Conservation (phyloP, 2,113 vertebrate genomes). For the Accipiter cooperii region DNA sequence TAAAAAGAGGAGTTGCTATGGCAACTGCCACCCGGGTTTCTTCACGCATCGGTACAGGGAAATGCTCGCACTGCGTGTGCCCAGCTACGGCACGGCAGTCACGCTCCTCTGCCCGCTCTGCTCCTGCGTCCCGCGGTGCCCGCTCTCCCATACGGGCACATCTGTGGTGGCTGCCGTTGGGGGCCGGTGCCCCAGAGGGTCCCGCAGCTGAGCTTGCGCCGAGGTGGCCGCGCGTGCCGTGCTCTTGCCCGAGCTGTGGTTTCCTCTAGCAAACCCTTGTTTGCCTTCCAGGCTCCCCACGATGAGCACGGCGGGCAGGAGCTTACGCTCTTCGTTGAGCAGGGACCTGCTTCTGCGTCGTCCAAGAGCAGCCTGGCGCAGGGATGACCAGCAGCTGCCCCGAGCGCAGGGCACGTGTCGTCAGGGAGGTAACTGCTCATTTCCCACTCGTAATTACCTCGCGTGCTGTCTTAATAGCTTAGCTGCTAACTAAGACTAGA, state of each 20-base stretch:
- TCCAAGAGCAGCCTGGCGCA: fast-evolving
- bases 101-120: fast-evolving
- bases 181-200: fast-evolving
- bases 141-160: fast-evolving
- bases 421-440: background rate
- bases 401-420: fast-evolving
- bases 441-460: background rate
- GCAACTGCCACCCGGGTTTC: background rate
- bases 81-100: background rate
- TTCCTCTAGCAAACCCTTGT: background rate
- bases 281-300: fast-evolving
- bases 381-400: background rate
- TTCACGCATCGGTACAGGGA: background rate
- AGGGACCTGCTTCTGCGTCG: fast-evolving
- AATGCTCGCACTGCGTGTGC: background rate
- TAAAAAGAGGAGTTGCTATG: slow-evolving; percentile 39
- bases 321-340: fast-evolving
- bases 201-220: fast-evolving
- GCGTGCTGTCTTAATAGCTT: background rate
- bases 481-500: background rate
- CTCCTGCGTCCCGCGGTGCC: background rate
- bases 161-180: fast-evolving
- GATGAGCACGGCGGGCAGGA: fast-evolving
- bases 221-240: fast-evolving
- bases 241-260: background rate